Base-by-base conservation (phyloP, 2,888 invertebrate genomes). In the Andrena praecox region DNA sequence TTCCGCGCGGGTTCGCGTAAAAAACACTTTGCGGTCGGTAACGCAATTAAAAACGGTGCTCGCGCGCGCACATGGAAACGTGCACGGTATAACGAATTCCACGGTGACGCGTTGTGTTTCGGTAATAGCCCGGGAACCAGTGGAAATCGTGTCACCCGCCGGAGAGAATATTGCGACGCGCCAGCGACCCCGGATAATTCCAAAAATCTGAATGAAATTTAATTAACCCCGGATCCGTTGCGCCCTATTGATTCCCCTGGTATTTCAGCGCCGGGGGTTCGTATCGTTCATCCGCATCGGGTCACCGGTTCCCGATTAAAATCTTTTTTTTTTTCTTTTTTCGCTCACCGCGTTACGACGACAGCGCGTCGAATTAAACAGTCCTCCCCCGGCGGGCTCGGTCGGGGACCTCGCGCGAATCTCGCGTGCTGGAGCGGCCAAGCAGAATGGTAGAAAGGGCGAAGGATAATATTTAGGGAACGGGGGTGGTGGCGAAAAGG, bases 201-300 rank as follows among this genome's bases (percentile, higher is more conserved):
- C 62, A 86, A 86, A 86, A 86, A 80, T 86, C 78, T 82, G 73
- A 84, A 85, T 80, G 78, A 86, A 86, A 85, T 86, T 85, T 86
- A 86, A 86, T 86, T 86, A 86, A 84, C 85, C 72, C 62, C 77
- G 73, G 70, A 80, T 71, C 74, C 63, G 62, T 60, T 77, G 80
- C 75, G 85, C 60, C 77, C 85, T 85, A 80, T 86, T 86, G 85
- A 86, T 83, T 80, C 75, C 66, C 72, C 56, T 56, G 73, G 69
- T 64, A 62, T 80, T 75, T 72, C 42, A 42, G 42, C 35, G 66
- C 29, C 35, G 71, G 77, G 67, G 66, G 62, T 67, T 27, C 67
- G 72, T 42, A 72, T 56, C 72, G 80, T 60, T n/a, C 24, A 10
- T 54, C 54, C 20, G 56, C 10, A 56, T 56, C 71, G 69, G 76